These are phyloP conservation scores for Zaprionus lachaisei DNA, from an alignment of 1,140 invertebrate genomes.

Conservation along the genomic window DNA sequence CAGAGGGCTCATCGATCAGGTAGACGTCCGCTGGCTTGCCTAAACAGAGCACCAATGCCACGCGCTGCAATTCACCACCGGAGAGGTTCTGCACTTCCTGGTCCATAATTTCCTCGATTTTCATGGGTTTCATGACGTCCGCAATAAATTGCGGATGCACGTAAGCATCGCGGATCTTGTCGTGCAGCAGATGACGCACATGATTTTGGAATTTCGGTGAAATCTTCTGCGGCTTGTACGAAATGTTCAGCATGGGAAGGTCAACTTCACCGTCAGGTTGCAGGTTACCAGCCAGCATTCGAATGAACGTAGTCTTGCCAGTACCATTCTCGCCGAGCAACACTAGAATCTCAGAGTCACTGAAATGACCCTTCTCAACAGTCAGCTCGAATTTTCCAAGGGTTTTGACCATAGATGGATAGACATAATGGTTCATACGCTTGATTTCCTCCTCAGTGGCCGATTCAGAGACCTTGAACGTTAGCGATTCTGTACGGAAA, in stretches of 20 bases:
- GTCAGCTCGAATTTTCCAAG: conserved; percentile 94
- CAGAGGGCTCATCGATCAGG: conserved; percentile 99
- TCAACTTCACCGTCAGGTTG: conserved; percentile 93
- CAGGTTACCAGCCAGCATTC: conserved; percentile 98
- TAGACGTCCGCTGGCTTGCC: conserved; percentile 99
- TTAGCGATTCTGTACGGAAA: conserved; percentile 97
- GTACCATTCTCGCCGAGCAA: conserved; percentile 99
- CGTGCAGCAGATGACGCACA: conserved; percentile 95
- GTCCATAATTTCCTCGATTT: conserved; percentile 99
- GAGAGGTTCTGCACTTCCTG: conserved; percentile 99
- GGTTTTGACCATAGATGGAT: conserved; percentile 94
- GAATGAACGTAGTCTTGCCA: conserved; percentile 99
- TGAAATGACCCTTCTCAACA: conserved; percentile 97
- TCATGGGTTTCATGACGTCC: conserved; percentile 99
- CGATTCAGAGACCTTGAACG: conserved; percentile 99
- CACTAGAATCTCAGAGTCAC: conserved; percentile 99
- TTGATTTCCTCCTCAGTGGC: conserved; percentile 98
- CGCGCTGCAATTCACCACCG: conserved; percentile 99
- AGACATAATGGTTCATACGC: conserved; percentile 97
- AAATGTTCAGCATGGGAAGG: conserved; percentile 97
- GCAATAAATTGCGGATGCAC: conserved; percentile 98
- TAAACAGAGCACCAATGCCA: conserved; percentile 97
- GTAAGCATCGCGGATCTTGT: conserved; percentile 98
- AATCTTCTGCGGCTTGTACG: conserved; percentile 99
- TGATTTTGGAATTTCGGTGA: conserved; percentile 98